Evolutionary conservation across 2,797 vertebrate genomes (phyloP), one percentile per base, ranked within the genome.

Genomic region (Bufotes viridis): DNA sequence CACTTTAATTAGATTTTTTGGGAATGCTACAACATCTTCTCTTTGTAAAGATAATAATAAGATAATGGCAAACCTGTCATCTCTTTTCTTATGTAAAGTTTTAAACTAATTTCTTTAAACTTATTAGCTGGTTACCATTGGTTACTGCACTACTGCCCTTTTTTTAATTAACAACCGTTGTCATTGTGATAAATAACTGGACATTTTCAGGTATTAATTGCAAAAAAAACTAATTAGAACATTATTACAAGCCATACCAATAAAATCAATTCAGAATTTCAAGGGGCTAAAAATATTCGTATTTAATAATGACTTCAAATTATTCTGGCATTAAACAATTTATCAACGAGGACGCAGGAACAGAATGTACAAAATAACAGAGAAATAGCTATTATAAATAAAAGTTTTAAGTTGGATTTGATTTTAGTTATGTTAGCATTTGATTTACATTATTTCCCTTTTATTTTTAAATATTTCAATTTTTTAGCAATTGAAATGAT

Each of bases 191-290:
- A 76, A 76, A 79, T 79, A 42, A 34, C 18, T 4, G 34, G 78
- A 20, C 17, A 60, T 60, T 60, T 29, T 34, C 24, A 60, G 78
- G 78, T 80, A 61, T 18, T 80, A 61, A 80, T 61, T 60, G 29
- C 60, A 60, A 78, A 55, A 57, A 24, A 79, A 60, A 60, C 78
- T 60, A 34, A 60, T 80, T 80, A 80, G 26, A 42, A 34, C 18
- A 20, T 61, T 80, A 60, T 80, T 60, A 34, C 10, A 60, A 29
- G 14, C 17, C 17, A 34, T 34, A 20, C 55, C 26, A 61, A 60
- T 80, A 61, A 61, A 29, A 80, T 80, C 26, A 60, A 80, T 34
- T 60, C 6, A 80, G 26, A 34, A 10, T 20, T 60, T 80, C 18
- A 34, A 22, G 29, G 1, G 26, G 57, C 18, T 61, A 34, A 18